Evolutionary conservation across 1,140 invertebrate species (phyloP), one percentile per base, ranked within the genome.

Genomic region (Caenorhabditis brenneri): DNA sequence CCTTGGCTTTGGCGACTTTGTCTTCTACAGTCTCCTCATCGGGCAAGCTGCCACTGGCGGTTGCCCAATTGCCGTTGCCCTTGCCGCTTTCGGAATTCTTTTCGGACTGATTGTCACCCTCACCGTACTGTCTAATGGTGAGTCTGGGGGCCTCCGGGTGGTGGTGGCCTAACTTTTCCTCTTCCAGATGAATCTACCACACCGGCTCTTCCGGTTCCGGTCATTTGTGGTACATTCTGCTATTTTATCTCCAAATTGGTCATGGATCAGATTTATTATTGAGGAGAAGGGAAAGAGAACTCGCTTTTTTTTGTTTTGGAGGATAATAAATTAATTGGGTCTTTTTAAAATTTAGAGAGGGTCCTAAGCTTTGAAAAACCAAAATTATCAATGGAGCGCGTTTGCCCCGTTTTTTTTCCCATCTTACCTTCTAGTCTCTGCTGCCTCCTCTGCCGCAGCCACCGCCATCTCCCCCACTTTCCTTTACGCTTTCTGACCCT

Each of bases 11-110:
- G 97, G 97, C 42, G 97, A 99, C 92, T 99, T 99, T 89, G 98
- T 99, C 86, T 99, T 99, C 92, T 99, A 99, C 92, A 96, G 96
- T 89, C 96, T 99, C 55, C 91, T 99, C 46, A 97, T 99, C 10
- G 97, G 97, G 9, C 99, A 99, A 92, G 97, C 97, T 5, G 98
- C 96, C 1, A 96, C 46, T 96, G 99, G 91, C 98, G 97, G 97
- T 98, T 85, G 86, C 27, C 29, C 88, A 7, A 16, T 87, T 5
- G 87, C 88, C 4, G 90, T 89, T n/a, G 9, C 82, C 22, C 81
- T 48, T 55, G 80, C 87, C 16, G 49, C 84, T 27, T 46, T 83
- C 19, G 88, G 88, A 1, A 83, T 88, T 33, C 33, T 89, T 3
- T 58, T 84, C 9, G 88, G 88, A 19, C 85, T 88, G 5, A 46